A percentile compares a stretch with the other conserved stretches of the same genome.
These are phyloP conservation scores for Rhodinocichla rosea DNA, from an alignment of 2,113 vertebrate genomes.

Conservation along the genomic window DNA sequence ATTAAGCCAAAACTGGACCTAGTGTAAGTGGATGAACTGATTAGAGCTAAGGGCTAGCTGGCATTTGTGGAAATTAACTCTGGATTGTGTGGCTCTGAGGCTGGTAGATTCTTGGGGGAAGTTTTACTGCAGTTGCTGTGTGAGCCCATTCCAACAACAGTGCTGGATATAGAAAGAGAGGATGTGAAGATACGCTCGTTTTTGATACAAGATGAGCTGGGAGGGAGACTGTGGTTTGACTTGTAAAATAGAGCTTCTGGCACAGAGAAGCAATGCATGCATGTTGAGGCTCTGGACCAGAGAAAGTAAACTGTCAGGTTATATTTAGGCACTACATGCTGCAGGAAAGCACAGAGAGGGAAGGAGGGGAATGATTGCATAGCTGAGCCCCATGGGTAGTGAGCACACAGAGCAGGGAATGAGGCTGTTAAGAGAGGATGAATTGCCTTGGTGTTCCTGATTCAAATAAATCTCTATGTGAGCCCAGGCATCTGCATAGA, in stretches of 20 bases:
- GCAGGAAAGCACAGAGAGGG: neutral
- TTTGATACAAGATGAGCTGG: neutral
- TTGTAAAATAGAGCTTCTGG: slow-evolving; percentile 32
- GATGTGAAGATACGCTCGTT: neutral
- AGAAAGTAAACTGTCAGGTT: slow-evolving; percentile 37
- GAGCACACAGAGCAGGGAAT: neutral
- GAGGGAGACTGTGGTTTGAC: neutral
- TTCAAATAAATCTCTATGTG: neutral
- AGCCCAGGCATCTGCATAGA: neutral
- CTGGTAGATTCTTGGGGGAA: neutral
- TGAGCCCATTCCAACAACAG: neutral
- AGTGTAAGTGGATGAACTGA: neutral
- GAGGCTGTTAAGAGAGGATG: slow-evolving; percentile 1
- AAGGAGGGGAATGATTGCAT: neutral
- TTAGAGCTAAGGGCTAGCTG: neutral
- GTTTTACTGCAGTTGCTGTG: neutral
- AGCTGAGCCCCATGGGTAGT: neutral
- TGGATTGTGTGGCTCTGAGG: neutral
- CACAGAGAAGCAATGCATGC: neutral
- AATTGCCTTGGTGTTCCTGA: slow-evolving; percentile 4
- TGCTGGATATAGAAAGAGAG: neutral
- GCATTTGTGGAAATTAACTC: neutral
- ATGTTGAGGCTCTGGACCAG: slow-evolving; percentile 22
- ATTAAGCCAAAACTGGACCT: slow-evolving; percentile 16
- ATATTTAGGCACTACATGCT: neutral